A percentile compares a stretch with the other conserved stretches of the same genome.
Conservation (phyloP, 2,888 invertebrate genomes). For the Loripinus fragilis region DNA sequence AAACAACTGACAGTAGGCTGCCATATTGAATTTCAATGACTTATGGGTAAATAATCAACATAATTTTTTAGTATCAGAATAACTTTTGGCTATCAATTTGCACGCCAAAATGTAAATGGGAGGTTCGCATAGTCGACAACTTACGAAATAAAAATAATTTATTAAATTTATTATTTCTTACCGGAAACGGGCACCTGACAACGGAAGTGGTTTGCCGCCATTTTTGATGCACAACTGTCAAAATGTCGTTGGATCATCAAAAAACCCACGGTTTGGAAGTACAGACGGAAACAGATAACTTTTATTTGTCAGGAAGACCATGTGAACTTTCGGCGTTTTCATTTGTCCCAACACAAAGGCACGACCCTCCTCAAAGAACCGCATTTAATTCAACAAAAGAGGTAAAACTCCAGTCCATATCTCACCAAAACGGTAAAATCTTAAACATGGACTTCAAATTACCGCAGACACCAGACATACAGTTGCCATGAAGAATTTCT, state of each 20-base stretch:
- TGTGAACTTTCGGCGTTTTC: slow-evolving; percentile 83
- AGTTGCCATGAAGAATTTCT: too few species aligned
- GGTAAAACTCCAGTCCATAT: too few species aligned
- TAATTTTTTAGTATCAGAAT: background rate
- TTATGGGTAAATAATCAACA: slow-evolving; percentile 41
- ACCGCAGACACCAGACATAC: too few species aligned
- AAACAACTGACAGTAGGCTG: slow-evolving; percentile 45
- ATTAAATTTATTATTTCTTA: background rate
- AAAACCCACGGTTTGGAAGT: slow-evolving; percentile 68
- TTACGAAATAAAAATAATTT: too few species aligned
- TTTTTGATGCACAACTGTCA: slow-evolving; percentile 30
- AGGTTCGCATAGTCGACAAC: too few species aligned
- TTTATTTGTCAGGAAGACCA: slow-evolving; percentile 78
- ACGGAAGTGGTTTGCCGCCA: slow-evolving; percentile 64
- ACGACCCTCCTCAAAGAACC: slow-evolving; percentile 77
- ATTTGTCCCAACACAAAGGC: slow-evolving; percentile 77
- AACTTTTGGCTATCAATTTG: background rate
- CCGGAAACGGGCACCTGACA: slow-evolving; percentile 61
- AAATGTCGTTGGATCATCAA: slow-evolving; percentile 58
- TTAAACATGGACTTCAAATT: too few species aligned
- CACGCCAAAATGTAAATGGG: too few species aligned
- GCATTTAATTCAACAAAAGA: slow-evolving; percentile 74
- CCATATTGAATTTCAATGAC: slow-evolving; percentile 60
- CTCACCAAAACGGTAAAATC: too few species aligned
- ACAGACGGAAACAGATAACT: slow-evolving; percentile 77